phyloP scores from a whole-genome alignment of 2,888 invertebrate species.

The Drosophila monieri region DNA sequence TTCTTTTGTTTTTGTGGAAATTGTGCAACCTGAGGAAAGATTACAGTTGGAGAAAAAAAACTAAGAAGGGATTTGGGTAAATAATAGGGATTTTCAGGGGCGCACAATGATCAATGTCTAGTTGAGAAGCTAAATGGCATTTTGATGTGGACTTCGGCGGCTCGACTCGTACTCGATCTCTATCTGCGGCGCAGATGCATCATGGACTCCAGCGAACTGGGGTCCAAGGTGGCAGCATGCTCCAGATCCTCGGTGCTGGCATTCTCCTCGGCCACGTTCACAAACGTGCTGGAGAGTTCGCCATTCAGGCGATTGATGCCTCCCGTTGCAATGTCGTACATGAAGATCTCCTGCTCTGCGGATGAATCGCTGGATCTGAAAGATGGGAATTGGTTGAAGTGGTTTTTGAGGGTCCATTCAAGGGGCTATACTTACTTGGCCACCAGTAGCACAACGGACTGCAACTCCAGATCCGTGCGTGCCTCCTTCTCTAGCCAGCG shows the following conservation, averaged over 20 bases:
- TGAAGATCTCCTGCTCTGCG: constrained; percentile 90
- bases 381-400: not conserved
- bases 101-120: constrained; percentile 47
- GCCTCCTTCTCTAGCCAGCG: constrained; percentile 92
- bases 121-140: constrained; percentile 74
- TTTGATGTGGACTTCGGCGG: constrained; percentile 43
- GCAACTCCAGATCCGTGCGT: constrained; percentile 89
- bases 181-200: constrained; percentile 78
- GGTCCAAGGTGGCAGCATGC: constrained; percentile 84
- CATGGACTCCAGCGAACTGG: constrained; percentile 80
- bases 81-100: constrained; percentile 10
- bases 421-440: constrained; percentile 87
- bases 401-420: not conserved
- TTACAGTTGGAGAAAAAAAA: constrained; percentile 12
- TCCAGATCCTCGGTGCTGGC: constrained; percentile 88
- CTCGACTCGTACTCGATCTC: constrained; percentile 34
- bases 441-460: constrained; percentile 92
- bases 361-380: constrained; percentile 77
- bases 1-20: constrained; percentile 29
- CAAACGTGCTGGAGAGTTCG: constrained; percentile 92
- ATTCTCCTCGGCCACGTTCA: constrained; percentile 94
- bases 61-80: constrained; percentile 16
- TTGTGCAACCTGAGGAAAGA: constrained; percentile 37
- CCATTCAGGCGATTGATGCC: constrained; percentile 91
- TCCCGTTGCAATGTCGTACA: constrained; percentile 92